These are phyloP conservation scores for Limenitis camilla DNA, from an alignment of 2,888 invertebrate species.

Conservation along the genomic window DNA sequence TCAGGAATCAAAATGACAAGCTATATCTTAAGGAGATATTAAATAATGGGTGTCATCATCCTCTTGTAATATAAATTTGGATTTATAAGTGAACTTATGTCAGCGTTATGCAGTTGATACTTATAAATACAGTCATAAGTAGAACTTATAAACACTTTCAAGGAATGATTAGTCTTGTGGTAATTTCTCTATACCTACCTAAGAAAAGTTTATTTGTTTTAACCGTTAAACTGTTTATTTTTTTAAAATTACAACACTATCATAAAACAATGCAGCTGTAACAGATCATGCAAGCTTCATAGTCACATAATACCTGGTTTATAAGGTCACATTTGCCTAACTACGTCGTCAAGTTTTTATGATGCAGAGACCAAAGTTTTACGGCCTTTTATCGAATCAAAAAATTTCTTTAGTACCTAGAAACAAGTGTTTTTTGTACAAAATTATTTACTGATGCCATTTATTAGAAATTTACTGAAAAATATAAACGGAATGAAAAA, in stretches of 20 bases:
- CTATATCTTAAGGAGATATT: constrained; percentile 1
- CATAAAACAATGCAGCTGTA: constrained; percentile 62
- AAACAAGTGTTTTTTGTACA: constrained; percentile 42
- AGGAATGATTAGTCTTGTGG: too few relatives aligned
- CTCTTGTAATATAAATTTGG: too few relatives aligned
- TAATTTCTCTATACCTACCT: too few relatives aligned
- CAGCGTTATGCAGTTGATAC: too few relatives aligned
- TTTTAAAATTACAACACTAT: constrained; percentile 56
- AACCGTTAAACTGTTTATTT: constrained; percentile 61
- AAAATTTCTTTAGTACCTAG: constrained; percentile 54
- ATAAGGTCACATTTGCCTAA: constrained; percentile 51
- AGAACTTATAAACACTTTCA: too few relatives aligned
- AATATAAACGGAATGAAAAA: too few relatives aligned
- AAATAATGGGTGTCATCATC: too few relatives aligned
- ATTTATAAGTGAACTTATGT: too few relatives aligned
- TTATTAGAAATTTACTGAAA: too few relatives aligned
- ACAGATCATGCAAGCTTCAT: constrained; percentile 42
- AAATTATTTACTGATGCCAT: constrained; percentile 9
- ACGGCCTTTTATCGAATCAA: constrained; percentile 65
- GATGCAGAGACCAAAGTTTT: constrained; percentile 62
- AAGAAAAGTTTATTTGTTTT: constrained; percentile 11
- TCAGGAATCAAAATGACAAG: constrained; percentile 9
- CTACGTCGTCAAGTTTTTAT: constrained; percentile 53
- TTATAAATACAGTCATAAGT: too few relatives aligned
- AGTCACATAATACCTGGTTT: constrained; percentile 44